Base-by-base conservation (phyloP, 2,797 vertebrate genomes). In the Corythornis leucogaster region DNA sequence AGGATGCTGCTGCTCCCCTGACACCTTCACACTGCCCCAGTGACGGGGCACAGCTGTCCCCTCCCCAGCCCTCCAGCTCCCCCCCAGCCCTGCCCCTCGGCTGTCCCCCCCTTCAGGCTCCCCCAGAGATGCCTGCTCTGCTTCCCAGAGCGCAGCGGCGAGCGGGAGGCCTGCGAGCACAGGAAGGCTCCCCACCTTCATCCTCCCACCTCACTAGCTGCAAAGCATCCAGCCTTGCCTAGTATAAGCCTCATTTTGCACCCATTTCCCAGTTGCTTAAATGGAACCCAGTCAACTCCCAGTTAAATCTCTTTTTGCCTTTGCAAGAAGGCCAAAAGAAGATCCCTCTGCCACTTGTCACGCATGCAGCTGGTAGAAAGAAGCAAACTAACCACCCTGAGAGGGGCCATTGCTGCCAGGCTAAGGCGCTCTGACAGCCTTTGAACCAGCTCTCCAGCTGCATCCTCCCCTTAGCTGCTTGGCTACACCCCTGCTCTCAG, bases 401-500 rank as follows among this genome's bases (percentile, higher is more conserved):
- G 76, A 89, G 79, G 77, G 66, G 73, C 77, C 88, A 81, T 40
- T 46, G 90, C 92, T 91, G 73, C 91, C 74, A 82, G 62, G 83
- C 93, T 66, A 69, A 90, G 62, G 92, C 90, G 91, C 96, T 85
- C 54, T 15, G 0, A 89, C 84, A 68, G 88, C 80, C 91, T 96
- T 94, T 94, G 90, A 94, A 96, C 50, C 2, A 0, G 70, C 63
- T 87, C 91, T 87, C 89, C 94, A 93, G 95, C 95, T 91, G 94
- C 92, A 96, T 91, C 93, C 90, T 94, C 88, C 92, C 82, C 59
- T 87, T 94, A 82, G 95, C 97, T 95, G 94, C 11, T 45, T 96
- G 94, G 94, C 95, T 97, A 96, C 95, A 92, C 89, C 91, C 96
- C 96, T 95, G 96, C 97, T 96, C 96, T 90, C 96, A 96, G 95